Evolutionary conservation across 2,888 invertebrate species (phyloP).

Genomic region (Papilio demoleus): DNA sequence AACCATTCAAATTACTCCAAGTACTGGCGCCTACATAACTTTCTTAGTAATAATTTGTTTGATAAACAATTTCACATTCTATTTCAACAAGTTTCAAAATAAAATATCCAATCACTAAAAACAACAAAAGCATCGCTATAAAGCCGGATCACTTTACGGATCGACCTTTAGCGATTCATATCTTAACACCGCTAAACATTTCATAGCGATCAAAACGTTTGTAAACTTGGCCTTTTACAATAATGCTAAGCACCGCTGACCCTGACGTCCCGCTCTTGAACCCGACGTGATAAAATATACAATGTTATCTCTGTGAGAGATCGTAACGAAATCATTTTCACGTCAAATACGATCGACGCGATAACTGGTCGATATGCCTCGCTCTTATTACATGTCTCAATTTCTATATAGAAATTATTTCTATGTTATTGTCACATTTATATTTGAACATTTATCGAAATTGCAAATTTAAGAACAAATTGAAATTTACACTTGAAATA

Average conservation of each 20-base stretch:
- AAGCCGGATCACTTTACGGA: constrained; percentile 23
- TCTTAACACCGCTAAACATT: constrained; percentile 39
- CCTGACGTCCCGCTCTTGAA: constrained; percentile 60
- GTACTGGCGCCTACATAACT: neutral
- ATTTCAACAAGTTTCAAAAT: constrained; percentile 1
- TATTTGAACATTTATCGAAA: neutral
- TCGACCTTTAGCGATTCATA: constrained; percentile 31
- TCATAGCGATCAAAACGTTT: constrained; percentile 38
- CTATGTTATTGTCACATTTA: neutral
- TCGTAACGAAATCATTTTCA: constrained; percentile 65
- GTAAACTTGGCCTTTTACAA: constrained; percentile 43
- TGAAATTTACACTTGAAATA: neutral
- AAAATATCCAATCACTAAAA: constrained; percentile 9
- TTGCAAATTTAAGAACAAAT: neutral
- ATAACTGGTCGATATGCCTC: constrained; percentile 48
- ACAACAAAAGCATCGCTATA: constrained; percentile 12
- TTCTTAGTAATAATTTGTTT: neutral
- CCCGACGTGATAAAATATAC: constrained; percentile 49
- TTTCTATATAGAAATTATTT: constrained; percentile 17
- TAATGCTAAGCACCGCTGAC: constrained; percentile 48
- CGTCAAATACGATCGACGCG: constrained; percentile 54
- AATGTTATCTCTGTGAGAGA: constrained; percentile 55
- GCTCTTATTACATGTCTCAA: constrained; percentile 40
- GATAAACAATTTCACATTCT: constrained; percentile 1
- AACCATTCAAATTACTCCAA: neutral